These are phyloP conservation scores for Edolisoma coerulescens DNA, from an alignment of 2,113 vertebrate species.

Conservation along the genomic window DNA sequence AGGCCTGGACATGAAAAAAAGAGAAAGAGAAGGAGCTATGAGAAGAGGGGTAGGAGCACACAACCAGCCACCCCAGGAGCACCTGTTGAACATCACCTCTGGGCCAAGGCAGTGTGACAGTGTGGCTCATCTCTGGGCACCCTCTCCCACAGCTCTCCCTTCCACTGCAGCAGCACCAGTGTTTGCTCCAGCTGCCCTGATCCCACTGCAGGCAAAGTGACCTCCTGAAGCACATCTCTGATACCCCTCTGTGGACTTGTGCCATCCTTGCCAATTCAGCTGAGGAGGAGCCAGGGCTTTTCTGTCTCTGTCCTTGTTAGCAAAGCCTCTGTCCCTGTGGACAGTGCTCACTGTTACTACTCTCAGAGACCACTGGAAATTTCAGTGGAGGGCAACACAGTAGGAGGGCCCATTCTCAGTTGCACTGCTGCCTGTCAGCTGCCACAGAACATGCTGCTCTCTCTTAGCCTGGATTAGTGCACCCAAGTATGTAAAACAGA, in stretches of 20 bases:
- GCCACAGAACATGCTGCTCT: not conserved
- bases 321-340: not conserved
- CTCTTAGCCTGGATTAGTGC: not conserved
- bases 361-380: not conserved
- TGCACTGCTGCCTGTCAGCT: not conserved
- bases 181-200: not conserved
- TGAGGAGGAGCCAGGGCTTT: not conserved
- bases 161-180: not conserved
- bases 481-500: not conserved
- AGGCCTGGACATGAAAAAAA: not conserved
- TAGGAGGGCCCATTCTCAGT: not conserved
- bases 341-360: not conserved
- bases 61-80: not conserved
- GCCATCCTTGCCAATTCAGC: not conserved
- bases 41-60: not conserved
- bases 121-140: not conserved
- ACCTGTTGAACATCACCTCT: accelerated
- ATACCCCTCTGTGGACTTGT: not conserved
- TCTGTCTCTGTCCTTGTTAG: not conserved
- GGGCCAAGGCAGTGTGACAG: accelerated
- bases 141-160: not conserved
- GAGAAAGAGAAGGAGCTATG: not conserved
- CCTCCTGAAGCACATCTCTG: not conserved
- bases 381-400: not conserved
- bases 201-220: not conserved